These are phyloP conservation scores for Lepidonotus clava DNA, from an alignment of 2,888 invertebrate genomes.

Conservation along the genomic window DNA sequence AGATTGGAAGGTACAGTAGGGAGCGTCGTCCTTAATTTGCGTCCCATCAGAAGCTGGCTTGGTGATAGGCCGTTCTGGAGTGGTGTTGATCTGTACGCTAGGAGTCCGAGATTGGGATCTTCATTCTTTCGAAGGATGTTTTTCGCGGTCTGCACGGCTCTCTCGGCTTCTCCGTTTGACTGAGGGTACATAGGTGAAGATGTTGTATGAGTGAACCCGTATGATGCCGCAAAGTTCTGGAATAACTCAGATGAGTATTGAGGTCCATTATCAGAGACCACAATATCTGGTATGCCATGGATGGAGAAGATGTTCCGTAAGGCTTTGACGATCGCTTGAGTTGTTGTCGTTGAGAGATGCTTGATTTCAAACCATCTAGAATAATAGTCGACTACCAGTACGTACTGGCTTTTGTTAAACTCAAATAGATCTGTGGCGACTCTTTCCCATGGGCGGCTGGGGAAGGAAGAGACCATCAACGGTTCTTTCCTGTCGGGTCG, in stretches of 20 bases:
- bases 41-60: background rate
- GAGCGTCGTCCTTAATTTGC: background rate
- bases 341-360: background rate
- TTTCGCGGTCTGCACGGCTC: background rate
- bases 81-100: background rate
- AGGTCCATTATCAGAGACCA: background rate
- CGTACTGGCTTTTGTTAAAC: background rate
- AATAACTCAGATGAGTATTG: background rate
- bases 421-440: background rate
- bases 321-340: background rate
- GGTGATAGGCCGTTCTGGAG: background rate
- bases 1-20: too few relatives aligned
- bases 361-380: background rate
- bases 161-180: background rate
- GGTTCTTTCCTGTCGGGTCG: too few relatives aligned
- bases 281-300: background rate
- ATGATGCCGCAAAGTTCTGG: background rate
- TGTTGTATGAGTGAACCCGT: background rate
- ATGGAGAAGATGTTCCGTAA: background rate
- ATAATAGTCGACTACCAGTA: conserved; percentile 1
- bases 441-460: background rate
- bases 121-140: background rate
- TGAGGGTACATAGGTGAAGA: conserved; percentile 15
- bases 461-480: too few relatives aligned
- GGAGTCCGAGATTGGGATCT: background rate